Evolutionary conservation across 2,113 vertebrate genomes (phyloP).

Genomic region (Nothobranchius furzeri): DNA sequence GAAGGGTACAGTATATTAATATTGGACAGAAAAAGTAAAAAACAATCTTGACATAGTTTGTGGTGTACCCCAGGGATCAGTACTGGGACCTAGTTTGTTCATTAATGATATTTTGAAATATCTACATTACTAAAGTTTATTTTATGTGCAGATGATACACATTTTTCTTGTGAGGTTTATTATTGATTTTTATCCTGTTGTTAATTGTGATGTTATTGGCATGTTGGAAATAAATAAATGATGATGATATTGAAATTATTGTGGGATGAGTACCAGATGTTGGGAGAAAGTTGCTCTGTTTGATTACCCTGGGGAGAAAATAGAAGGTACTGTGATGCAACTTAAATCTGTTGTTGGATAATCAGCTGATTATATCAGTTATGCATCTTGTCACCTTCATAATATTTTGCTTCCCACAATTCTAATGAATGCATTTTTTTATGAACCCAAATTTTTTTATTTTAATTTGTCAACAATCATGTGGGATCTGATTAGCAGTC

Average conservation of each 20-base stretch:
- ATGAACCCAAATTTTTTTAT: not conserved
- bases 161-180: no score
- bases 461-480: not conserved
- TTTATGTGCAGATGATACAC: no score
- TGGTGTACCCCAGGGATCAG: no score
- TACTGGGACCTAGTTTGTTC: no score
- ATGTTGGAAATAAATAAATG: no score
- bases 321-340: slow-evolving; percentile 30
- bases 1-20: no score
- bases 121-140: no score
- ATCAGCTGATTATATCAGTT: slow-evolving; percentile 51
- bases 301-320: slow-evolving; percentile 46
- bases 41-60: no score
- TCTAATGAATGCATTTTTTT: slow-evolving; percentile 53
- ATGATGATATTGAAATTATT: slow-evolving; percentile 20
- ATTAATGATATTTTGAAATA: no score
- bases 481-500: not conserved
- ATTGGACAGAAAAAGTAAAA: no score
- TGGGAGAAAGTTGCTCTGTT: slow-evolving; percentile 34
- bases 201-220: no score
- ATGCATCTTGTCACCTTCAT: slow-evolving; percentile 42
- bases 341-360: slow-evolving; percentile 46
- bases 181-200: no score
- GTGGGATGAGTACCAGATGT: slow-evolving; percentile 26
- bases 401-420: slow-evolving; percentile 41